Base-by-base conservation (phyloP, 2,797 vertebrate species). In the Paratrypauchen microcephalus region DNA sequence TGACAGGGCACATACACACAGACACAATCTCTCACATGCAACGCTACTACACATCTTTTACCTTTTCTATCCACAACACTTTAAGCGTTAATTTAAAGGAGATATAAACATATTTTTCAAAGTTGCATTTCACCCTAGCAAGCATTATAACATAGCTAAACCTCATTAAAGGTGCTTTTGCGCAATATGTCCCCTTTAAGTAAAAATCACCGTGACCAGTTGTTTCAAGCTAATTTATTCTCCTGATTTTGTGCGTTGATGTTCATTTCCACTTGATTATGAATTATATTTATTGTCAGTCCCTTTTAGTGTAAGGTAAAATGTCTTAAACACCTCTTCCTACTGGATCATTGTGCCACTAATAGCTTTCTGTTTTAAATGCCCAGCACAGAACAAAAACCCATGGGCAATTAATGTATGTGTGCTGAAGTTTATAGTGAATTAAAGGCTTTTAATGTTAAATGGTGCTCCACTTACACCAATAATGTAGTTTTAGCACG, bases 361-460 rank as follows among this genome's bases (percentile, higher is more conserved):
- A 89, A 90, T 91, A 83, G 89, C 80, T 81, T 85, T 75, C 89
- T 91, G 78, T 88, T 91, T 88, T 86, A 92, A 88, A 91, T 58
- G 55, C 74, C 78, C 76, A 74, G 82, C 67, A 55, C 88, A 87
- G 82, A 92, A 93, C 92, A 93, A 90, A 92, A 93, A 87, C 84
- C 86, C 71, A 32, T 65, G 50, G 69, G 80, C 90, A 86, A 89
- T 93, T 92, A 91, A 92, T 89, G 89, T 82, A 85, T 77, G 83
- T 87, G 91, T 88, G 75, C 80, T 54, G 8, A 89, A 89, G 84
- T 94, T 93, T 93, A 94, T 92, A 88, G 91, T 90, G 88, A 94
- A 93, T 93, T 92, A 92, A 93, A 91, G 90, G 89, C 91, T 87
- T 93, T 88, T 88, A 92, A 92, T 92, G 91, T 92, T 93, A 91